Evolutionary conservation across 1,140 invertebrate species (phyloP).

Genomic region (Drosophila baimaii): DNA sequence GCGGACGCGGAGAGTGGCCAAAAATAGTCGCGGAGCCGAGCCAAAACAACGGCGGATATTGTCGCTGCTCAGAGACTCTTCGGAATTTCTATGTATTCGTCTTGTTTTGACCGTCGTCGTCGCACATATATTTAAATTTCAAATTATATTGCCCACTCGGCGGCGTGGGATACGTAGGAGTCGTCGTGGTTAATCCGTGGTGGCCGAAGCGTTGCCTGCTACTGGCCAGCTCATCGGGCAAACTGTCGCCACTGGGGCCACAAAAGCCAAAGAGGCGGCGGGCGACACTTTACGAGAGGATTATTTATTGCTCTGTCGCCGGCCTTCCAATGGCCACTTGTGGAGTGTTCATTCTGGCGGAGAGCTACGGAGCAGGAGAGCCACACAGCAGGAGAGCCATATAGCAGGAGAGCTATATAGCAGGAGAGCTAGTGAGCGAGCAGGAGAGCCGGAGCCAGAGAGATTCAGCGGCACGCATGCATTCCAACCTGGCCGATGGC

Average conservation of each 20-base stretch:
- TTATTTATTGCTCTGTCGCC: conserved; percentile 33
- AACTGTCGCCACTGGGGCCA: conserved; percentile 58
- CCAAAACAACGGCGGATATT: conserved; percentile 66
- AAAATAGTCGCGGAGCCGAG: conserved; percentile 75
- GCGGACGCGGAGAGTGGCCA: conserved; percentile 43
- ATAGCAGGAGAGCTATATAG: background rate
- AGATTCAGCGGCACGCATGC: conserved; percentile 43
- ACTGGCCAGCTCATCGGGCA: conserved; percentile 41
- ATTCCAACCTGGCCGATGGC: conserved; percentile 56
- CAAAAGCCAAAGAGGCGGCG: conserved; percentile 18
- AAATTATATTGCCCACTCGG: conserved; percentile 45
- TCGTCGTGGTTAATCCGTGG: conserved; percentile 22
- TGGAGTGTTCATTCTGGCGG: conserved; percentile 53
- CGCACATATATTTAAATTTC: conserved; percentile 40
- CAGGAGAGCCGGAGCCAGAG: conserved; percentile 1
- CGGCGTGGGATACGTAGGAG: conserved; percentile 12
- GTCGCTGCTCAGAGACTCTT: conserved; percentile 38
- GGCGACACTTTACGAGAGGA: conserved; percentile 51
- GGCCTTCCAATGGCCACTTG: conserved; percentile 68
- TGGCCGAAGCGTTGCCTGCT: conserved; percentile 67
- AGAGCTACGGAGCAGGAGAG: conserved; percentile 14
- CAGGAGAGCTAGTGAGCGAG: background rate
- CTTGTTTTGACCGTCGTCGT: conserved; percentile 51
- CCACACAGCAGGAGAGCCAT: background rate
- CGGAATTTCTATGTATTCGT: conserved; percentile 53